These are phyloP conservation scores for Tokudaia tokunoshimensis DNA, from an alignment of 2,797 vertebrate genomes.

Conservation along the genomic window DNA sequence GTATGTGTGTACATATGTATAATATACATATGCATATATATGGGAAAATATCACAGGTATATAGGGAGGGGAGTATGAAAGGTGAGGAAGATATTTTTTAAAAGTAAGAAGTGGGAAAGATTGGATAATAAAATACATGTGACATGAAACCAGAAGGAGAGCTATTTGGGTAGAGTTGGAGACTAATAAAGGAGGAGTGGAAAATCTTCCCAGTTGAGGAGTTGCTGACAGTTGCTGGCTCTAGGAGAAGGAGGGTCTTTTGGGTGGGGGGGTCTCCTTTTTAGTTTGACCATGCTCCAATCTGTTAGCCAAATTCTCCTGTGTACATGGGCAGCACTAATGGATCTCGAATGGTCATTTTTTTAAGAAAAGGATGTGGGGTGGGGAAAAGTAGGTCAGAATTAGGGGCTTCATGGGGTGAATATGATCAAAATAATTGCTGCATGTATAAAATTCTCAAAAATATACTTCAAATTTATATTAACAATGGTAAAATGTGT, in stretches of 20 bases:
- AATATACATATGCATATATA: neutral
- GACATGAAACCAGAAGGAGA: neutral
- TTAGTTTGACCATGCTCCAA: neutral
- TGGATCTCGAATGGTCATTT: neutral
- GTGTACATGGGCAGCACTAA: neutral
- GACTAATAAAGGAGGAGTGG: neutral
- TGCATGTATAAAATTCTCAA: neutral
- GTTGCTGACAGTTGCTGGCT: neutral
- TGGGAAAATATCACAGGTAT: neutral
- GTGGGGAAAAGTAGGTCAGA: neutral
- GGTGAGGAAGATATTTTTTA: neutral
- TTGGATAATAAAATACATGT: neutral
- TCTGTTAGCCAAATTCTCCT: neutral
- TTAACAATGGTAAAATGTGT: neutral
- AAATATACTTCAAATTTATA: neutral
- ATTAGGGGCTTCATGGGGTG: neutral
- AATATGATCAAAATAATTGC: neutral
- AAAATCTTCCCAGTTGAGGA: neutral
- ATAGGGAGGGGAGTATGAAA: neutral
- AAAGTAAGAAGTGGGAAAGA: neutral
- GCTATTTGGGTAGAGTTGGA: neutral
- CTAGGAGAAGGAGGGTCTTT: neutral
- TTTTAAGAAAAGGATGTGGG: neutral
- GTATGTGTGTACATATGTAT: neutral
- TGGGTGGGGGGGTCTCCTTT: neutral